A percentile compares a stretch with the other conserved stretches of the same genome.
These are phyloP conservation scores for Parnassius mnemosyne DNA, from an alignment of 2,888 invertebrate species.

Conservation along the genomic window DNA sequence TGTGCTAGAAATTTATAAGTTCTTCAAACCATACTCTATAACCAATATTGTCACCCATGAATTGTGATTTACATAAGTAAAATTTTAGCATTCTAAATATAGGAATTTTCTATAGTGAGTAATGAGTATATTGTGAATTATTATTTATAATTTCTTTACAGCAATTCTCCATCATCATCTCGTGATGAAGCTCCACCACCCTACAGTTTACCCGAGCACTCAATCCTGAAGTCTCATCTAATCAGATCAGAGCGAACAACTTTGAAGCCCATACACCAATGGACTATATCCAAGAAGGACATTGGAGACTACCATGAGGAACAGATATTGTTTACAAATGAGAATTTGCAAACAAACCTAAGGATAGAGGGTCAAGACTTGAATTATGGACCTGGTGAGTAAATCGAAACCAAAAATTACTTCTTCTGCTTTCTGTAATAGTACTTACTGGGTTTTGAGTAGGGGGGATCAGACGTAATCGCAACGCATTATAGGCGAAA, in stretches of 20 bases:
- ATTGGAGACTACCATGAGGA: conserved; percentile 69
- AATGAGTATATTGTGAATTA: not conserved
- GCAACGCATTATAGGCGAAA: no score
- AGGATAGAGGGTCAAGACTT: conserved; percentile 60
- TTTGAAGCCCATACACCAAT: conserved; percentile 62
- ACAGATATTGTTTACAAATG: conserved; percentile 74
- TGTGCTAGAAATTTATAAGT: no score
- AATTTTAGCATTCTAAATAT: no score
- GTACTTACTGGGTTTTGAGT: no score
- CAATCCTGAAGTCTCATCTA: conserved; percentile 72
- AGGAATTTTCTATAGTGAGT: no score
- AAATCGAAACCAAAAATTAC: no score
- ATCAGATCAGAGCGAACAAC: conserved; percentile 51
- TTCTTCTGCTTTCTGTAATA: no score
- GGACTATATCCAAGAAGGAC: conserved; percentile 76
- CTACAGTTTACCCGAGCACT: conserved; percentile 64
- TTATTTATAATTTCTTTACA: conserved; percentile 31
- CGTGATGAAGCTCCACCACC: conserved; percentile 60
- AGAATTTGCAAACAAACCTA: conserved; percentile 56
- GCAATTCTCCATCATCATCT: conserved; percentile 59
- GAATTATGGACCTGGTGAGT: conserved; percentile 68
- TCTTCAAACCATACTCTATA: no score
- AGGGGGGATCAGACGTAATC: no score
- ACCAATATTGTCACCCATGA: no score
- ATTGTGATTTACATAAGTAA: no score